Evolutionary conservation across 2,113 vertebrate genomes (phyloP).

Genomic region (Nerophis ophidion): DNA sequence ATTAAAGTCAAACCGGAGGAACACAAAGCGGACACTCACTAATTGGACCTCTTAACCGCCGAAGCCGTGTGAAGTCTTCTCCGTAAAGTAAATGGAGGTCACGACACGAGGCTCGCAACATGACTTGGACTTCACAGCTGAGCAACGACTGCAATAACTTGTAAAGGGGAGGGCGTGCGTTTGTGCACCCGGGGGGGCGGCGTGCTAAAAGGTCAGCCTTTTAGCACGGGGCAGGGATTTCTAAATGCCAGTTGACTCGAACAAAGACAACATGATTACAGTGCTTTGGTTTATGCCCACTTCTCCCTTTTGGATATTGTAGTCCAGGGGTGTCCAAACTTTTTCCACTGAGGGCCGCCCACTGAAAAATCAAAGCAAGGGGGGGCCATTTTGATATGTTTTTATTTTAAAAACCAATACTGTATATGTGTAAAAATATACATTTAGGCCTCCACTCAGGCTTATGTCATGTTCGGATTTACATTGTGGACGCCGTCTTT

Average conservation of each 20-base stretch:
- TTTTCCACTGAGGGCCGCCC: no score
- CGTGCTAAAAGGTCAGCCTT: constrained; percentile 57
- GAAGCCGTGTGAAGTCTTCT: constrained; percentile 60
- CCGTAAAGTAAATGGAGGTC: constrained; percentile 68
- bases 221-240: constrained; percentile 60
- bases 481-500: no score
- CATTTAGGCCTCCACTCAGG: no score
- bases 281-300: constrained; percentile 29
- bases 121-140: constrained; percentile 60
- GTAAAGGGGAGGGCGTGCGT: constrained; percentile 17
- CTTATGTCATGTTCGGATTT: no score
- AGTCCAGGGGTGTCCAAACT: no score
- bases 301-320: constrained; percentile 42
- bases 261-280: constrained; percentile 61
- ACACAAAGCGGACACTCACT: constrained; percentile 54
- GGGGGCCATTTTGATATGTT: no score
- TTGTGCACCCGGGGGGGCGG: constrained; percentile 36
- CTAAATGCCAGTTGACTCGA: constrained; percentile 64
- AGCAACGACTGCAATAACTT: constrained; percentile 68
- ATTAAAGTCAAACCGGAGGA: constrained; percentile 58
- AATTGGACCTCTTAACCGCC: constrained; percentile 68
- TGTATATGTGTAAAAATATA: no score
- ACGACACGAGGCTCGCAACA: constrained; percentile 53
- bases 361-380: no score
- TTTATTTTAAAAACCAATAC: no score